phyloP scores from a whole-genome alignment of 1,140 invertebrate genomes.

The Caerostris extrusa region DNA sequence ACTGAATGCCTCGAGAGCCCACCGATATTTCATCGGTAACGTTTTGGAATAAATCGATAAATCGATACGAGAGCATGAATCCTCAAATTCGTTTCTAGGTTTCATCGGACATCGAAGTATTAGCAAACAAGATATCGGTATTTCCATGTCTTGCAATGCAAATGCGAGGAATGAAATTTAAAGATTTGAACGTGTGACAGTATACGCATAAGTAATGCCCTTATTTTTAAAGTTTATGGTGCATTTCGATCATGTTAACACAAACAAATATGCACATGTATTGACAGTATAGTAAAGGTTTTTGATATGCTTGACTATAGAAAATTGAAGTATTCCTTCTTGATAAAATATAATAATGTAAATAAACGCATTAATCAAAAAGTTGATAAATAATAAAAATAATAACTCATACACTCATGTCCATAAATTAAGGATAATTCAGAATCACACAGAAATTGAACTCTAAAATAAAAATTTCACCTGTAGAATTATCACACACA shows the following conservation, averaged over 20 bases:
- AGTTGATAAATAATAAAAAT: no score
- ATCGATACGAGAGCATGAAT: constrained; percentile 52
- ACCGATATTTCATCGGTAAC: constrained; percentile 56
- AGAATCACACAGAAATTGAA: no score
- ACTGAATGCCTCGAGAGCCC: background rate
- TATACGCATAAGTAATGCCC: background rate
- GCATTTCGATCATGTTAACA: background rate
- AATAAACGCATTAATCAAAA: no score
- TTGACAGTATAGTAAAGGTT: background rate
- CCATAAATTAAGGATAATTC: no score
- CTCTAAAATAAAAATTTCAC: no score
- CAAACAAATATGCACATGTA: background rate
- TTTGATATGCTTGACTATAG: no score
- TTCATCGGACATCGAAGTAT: constrained; percentile 41
- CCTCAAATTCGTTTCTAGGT: constrained; percentile 39
- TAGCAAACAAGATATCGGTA: constrained; percentile 15
- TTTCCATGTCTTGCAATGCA: background rate
- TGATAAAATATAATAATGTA: no score
- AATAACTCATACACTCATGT: no score
- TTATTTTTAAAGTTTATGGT: background rate
- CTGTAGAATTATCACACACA: no score
- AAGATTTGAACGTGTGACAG: constrained; percentile 22
- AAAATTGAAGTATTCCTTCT: no score
- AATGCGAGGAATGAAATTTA: background rate
- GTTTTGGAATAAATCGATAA: constrained; percentile 56